A percentile compares a stretch with the other conserved stretches of the same genome.
Evolutionary conservation across 2,888 invertebrate genomes (phyloP).

Genomic region (Furcula furcula): DNA sequence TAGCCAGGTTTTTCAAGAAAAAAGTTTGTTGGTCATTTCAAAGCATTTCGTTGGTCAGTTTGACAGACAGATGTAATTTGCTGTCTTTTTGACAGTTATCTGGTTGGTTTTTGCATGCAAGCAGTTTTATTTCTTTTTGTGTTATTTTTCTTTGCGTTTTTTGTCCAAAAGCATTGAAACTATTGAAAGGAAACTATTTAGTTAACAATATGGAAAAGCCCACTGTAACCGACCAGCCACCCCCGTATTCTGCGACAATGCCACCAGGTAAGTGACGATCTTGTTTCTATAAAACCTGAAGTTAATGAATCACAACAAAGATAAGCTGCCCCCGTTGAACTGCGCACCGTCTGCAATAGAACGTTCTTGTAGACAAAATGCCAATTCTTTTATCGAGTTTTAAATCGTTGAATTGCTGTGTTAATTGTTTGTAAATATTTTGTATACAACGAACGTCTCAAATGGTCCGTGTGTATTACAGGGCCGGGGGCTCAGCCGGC

Average conservation of each 20-base stretch:
- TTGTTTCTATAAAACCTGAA: constrained; percentile 32
- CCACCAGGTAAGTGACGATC: constrained; percentile 49
- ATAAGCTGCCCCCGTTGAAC: constrained; percentile 43
- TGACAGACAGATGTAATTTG: too few relatives aligned
- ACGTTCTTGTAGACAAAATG: constrained; percentile 5
- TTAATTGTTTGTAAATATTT: neutral
- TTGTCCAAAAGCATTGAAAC: constrained; percentile 9
- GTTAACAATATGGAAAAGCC: constrained; percentile 61
- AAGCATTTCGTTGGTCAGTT: too few relatives aligned
- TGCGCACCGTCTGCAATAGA: constrained; percentile 30
- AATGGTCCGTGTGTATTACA: constrained; percentile 7
- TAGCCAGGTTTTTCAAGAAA: too few relatives aligned
- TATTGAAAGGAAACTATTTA: too few relatives aligned
- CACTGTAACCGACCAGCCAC: constrained; percentile 68
- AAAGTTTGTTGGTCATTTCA: too few relatives aligned
- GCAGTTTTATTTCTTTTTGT: constrained; percentile 25
- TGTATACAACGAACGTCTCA: neutral
- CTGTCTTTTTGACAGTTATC: too few relatives aligned
- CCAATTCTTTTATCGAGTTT: neutral
- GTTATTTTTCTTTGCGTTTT: constrained; percentile 12
- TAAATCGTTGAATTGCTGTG: neutral
- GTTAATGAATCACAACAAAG: constrained; percentile 51
- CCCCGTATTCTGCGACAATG: constrained; percentile 74
- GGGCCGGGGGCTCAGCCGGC: constrained; percentile 24
- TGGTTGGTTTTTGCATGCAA: constrained; percentile 9